Conservation (phyloP, 2,113 vertebrate genomes). For the Takifugu flavidus region DNA sequence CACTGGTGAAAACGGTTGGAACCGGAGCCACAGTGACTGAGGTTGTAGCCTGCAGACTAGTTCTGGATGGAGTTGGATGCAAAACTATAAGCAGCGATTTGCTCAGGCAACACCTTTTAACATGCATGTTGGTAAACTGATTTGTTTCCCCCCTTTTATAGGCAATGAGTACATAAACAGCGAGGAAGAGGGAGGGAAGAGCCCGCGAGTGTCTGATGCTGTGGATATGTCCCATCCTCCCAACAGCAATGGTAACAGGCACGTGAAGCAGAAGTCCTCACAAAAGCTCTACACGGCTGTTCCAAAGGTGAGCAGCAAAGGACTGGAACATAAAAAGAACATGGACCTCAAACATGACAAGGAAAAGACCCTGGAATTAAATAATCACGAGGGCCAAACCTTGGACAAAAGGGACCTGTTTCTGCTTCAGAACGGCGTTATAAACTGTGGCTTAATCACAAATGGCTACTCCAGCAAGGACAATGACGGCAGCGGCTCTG, state of each 20-base stretch:
- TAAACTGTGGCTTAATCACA: constrained; percentile 83
- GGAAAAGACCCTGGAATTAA: constrained; percentile 81
- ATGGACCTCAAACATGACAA: constrained; percentile 93
- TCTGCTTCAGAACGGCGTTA: constrained; percentile 85
- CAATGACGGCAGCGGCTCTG: constrained; percentile 92
- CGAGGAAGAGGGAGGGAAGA: constrained; percentile 67
- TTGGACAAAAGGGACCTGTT: constrained; percentile 83
- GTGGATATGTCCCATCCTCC: constrained; percentile 59
- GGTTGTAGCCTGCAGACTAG: too few species aligned
- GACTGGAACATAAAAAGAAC: constrained; percentile 84
- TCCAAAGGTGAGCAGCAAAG: constrained; percentile 85
- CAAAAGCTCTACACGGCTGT: constrained; percentile 57
- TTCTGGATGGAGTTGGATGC: too few species aligned
- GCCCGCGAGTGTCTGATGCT: constrained; percentile 56
- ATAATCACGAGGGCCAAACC: constrained; percentile 79
- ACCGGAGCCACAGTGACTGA: not conserved
- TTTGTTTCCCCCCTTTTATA: constrained; percentile 51
- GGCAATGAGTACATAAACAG: constrained; percentile 75
- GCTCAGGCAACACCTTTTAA: not conserved
- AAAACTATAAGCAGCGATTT: too few species aligned
- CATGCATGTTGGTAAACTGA: constrained; percentile 25
- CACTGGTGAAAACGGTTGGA: not conserved
- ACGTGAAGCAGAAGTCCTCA: constrained; percentile 65
- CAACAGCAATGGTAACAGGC: constrained; percentile 69
- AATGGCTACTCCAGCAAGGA: constrained; percentile 93